Percentiles rank a stretch among this genome's conserved stretches.
Evolutionary conservation across 2,113 vertebrate species (phyloP).

Genomic region (Hippocampus guttulatus): DNA sequence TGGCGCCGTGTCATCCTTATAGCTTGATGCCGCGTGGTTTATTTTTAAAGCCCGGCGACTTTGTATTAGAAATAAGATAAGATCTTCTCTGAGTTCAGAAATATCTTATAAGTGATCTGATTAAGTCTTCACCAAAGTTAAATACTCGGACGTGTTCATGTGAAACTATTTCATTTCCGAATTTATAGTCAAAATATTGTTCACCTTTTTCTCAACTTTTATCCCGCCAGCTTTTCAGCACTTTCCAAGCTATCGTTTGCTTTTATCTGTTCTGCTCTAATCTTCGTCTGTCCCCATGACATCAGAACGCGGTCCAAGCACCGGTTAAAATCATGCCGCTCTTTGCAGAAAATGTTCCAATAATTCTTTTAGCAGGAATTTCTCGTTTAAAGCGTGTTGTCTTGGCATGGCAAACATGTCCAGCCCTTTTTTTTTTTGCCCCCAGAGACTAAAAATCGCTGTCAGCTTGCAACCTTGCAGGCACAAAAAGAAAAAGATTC

Average conservation of each 20-base stretch:
- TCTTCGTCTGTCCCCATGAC: not conserved
- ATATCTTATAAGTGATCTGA: not conserved
- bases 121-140: not conserved
- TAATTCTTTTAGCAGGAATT: slow-evolving; percentile 10
- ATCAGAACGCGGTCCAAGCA: not conserved
- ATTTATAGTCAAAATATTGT: not conserved
- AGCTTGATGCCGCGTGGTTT: not conserved
- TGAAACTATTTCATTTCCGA: not conserved
- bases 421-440: not conserved
- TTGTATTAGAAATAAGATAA: slow-evolving; percentile 3
- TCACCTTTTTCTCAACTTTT: not conserved
- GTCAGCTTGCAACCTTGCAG: not conserved
- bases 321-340: not conserved
- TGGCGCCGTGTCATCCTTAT: not conserved
- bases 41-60: not conserved
- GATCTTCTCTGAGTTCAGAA: not conserved
- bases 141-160: not conserved
- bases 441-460: not conserved
- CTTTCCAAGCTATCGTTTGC: not conserved
- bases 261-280: not conserved
- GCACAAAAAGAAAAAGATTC: not conserved
- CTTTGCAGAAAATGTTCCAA: slow-evolving; percentile 4
- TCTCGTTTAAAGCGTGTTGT: not conserved
- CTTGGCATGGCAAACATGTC: not conserved
- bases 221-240: not conserved